Evolutionary conservation across 2,797 vertebrate species (phyloP).

Genomic region (Lycodopsis pacificus): DNA sequence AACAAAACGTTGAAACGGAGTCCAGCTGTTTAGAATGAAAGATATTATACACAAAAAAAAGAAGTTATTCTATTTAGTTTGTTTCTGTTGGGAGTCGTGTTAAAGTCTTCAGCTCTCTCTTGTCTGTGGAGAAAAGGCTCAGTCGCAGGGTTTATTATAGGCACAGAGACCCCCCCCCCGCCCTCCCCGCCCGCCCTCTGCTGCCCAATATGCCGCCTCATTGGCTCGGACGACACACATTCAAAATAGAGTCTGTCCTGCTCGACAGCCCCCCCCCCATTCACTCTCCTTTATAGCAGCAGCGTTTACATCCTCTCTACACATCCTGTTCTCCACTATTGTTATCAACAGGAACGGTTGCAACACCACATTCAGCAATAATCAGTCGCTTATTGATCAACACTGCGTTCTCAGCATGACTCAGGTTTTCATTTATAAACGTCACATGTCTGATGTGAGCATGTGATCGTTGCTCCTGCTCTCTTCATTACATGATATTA

Average conservation of each 20-base stretch:
- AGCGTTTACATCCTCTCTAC: neutral
- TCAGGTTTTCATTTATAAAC: slow-evolving; percentile 28
- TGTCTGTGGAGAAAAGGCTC: neutral
- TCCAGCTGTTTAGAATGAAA: neutral
- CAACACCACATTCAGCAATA: neutral
- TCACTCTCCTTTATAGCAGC: neutral
- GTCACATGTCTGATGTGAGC: no score
- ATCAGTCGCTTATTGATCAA: slow-evolving; percentile 16
- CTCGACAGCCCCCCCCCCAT: accelerated
- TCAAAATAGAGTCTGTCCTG: slow-evolving; percentile 30
- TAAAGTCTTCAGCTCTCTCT: neutral
- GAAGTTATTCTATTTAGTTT: neutral
- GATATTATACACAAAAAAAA: neutral
- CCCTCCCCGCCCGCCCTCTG: neutral
- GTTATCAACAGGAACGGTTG: neutral
- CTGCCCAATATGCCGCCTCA: slow-evolving; percentile 26
- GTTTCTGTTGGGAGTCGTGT: neutral
- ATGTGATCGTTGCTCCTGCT: neutral
- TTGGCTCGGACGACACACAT: slow-evolving; percentile 64
- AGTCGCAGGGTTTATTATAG: slow-evolving; percentile 46
- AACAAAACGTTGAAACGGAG: slow-evolving; percentile 4
- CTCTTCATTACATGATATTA: no score
- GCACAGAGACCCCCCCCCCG: neutral
- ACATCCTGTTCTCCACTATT: neutral
- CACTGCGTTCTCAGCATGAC: neutral